Base-by-base conservation (phyloP, 2,888 invertebrate species). In the Chironomus tentans region DNA sequence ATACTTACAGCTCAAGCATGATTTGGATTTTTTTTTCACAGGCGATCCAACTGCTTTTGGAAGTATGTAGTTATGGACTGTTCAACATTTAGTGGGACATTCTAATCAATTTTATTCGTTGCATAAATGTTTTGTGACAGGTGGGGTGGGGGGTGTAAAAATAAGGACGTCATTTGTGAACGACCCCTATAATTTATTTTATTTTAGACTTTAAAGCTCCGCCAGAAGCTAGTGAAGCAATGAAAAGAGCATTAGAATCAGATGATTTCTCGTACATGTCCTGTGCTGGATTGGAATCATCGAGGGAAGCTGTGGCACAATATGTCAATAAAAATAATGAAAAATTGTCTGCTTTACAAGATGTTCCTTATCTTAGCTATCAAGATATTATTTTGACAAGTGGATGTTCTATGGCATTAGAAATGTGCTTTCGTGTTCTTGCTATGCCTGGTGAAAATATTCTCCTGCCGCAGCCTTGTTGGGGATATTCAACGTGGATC, bases 21-120 rank as follows among this genome's bases (percentile, higher is more conserved):
- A n/a, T n/a, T n/a, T n/a, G n/a, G n/a, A 24, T 3, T 24, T 24
- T 61, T 72, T 18, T 62, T 38, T n/a, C 62, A 6, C 38, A 95
- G 98, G 97, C 81, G 98, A 98, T 84, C 98, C 98, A 5, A 97
- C 97, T 4, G 92, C 91, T 73, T 97, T 97, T 85, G 97, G 97
- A 48, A 98, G 15, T 50, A 28, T 5, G 28, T 6, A 28, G 5
- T 24, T 4, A 24, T n/a, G n/a, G n/a, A n/a, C n/a, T n/a, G n/a
- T n/a, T n/a, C n/a, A n/a, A n/a, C n/a, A n/a, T n/a, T n/a, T n/a
- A n/a, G n/a, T n/a, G n/a, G n/a, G n/a, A n/a, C n/a, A n/a, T n/a
- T n/a, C n/a, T n/a, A n/a, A n/a, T n/a, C n/a, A n/a, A n/a, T n/a
- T n/a, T n/a, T n/a, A n/a, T n/a, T n/a, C n/a, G n/a, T n/a, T 50